Percentiles rank a stretch among this genome's conserved stretches.
Conservation (phyloP, 2,888 invertebrate species). For the Temnothorax rugatulus region DNA sequence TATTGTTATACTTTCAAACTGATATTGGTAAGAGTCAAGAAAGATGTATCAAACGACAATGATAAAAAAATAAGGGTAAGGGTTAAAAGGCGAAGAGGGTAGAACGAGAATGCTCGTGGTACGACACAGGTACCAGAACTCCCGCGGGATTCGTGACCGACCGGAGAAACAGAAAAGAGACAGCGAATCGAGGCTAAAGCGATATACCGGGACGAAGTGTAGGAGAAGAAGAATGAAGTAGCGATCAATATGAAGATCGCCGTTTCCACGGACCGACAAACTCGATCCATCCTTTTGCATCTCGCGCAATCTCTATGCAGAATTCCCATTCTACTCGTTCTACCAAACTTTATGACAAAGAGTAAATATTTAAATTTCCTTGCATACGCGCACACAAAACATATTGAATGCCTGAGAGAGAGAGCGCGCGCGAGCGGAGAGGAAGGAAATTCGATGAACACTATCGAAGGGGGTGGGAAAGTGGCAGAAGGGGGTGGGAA, state of each 20-base stretch:
- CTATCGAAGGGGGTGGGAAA: constrained; percentile 25
- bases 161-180: constrained; percentile 45
- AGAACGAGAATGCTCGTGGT: constrained; percentile 15
- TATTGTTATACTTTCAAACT: neutral
- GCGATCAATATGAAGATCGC: constrained; percentile 52
- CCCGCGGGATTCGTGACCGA: constrained; percentile 54
- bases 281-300: constrained; percentile 48
- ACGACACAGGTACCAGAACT: constrained; percentile 35
- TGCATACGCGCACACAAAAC: constrained; percentile 52
- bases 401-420: constrained; percentile 43
- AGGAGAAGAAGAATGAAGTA: constrained; percentile 29
- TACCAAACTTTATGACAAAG: constrained; percentile 56
- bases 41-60: neutral
- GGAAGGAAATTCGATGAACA: constrained; percentile 51
- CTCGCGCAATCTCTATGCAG: constrained; percentile 52
- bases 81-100: constrained; percentile 29
- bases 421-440: constrained; percentile 22
- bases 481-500: neutral
- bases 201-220: neutral
- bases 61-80: constrained; percentile 7
- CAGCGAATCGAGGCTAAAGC: constrained; percentile 41
- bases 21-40: neutral
- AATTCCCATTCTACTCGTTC: constrained; percentile 47
- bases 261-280: constrained; percentile 50
- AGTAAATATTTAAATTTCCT: constrained; percentile 57